phyloP scores from a whole-genome alignment of 2,888 invertebrate genomes.

The Dioctria rufipes region DNA sequence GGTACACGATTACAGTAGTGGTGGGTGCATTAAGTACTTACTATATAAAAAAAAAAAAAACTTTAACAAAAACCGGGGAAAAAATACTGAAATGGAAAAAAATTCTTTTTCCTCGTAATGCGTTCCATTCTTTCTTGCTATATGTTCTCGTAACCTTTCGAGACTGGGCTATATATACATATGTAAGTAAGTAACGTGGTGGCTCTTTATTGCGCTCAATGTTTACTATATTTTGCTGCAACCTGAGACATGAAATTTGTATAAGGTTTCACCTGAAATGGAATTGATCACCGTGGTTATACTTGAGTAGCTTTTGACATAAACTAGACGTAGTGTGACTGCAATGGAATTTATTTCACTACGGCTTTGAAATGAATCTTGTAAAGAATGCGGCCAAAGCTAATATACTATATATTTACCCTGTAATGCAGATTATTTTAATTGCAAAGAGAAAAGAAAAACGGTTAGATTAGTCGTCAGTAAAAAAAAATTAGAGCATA shows the following conservation, averaged over 20 bases:
- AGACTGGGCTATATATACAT: not conserved
- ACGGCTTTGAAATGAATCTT: slow-evolving; percentile 6
- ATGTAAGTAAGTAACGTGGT: not conserved
- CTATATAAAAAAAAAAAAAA: not conserved
- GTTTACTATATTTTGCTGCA: slow-evolving; percentile 11
- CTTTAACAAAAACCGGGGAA: not conserved
- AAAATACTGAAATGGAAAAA: not conserved
- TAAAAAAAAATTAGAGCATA: too few species aligned
- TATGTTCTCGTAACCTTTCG: slow-evolving; percentile 39
- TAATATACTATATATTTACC: slow-evolving; percentile 23
- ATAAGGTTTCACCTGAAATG: slow-evolving; percentile 49
- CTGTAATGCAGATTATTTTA: slow-evolving; percentile 14
- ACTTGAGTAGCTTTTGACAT: slow-evolving; percentile 43
- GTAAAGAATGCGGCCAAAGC: slow-evolving; percentile 23
- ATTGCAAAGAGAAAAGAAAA: not conserved
- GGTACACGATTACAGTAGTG: not conserved
- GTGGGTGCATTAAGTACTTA: not conserved
- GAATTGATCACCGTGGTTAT: slow-evolving; percentile 50
- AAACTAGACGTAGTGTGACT: slow-evolving; percentile 42
- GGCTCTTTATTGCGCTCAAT: not conserved
- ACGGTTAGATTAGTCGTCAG: slow-evolving; percentile 7
- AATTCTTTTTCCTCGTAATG: not conserved
- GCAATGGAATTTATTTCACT: slow-evolving; percentile 38
- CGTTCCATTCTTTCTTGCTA: too few species aligned
- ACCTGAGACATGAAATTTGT: slow-evolving; percentile 42